Conservation (phyloP, 2,113 vertebrate genomes). For the Neolamprologus longior region DNA sequence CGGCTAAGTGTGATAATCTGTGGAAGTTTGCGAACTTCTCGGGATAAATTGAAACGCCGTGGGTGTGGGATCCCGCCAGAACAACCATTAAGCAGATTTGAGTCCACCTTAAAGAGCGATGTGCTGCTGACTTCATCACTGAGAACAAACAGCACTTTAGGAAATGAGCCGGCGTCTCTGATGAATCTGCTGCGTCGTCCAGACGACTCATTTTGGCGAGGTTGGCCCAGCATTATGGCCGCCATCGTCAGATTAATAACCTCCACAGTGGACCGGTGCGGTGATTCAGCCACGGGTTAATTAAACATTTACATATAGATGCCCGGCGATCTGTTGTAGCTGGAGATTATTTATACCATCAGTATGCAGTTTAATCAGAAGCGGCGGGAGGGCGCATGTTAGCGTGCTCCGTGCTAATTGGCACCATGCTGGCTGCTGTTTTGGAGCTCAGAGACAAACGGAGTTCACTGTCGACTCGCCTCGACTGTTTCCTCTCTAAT, state of each 20-base stretch:
- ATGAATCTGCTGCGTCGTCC: conserved; percentile 52
- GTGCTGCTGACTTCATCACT: background rate
- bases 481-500: conserved; percentile 14
- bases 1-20: background rate
- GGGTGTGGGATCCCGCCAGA: background rate
- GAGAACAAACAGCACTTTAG: conserved; percentile 59
- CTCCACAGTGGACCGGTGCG: conserved; percentile 76
- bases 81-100: background rate
- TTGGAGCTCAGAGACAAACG: conserved; percentile 65
- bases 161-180: conserved; percentile 39
- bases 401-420: conserved; percentile 95
- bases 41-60: background rate
- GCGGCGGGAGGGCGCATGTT: conserved; percentile 82
- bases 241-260: conserved; percentile 78
- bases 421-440: conserved; percentile 92
- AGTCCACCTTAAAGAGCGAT: background rate
- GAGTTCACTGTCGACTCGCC: background rate
- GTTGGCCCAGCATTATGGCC: conserved; percentile 42
- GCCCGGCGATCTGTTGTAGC: conserved; percentile 83
- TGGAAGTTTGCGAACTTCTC: background rate
- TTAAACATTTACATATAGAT: conserved; percentile 99
- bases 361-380: conserved; percentile 90
- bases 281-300: conserved; percentile 92
- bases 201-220: conserved; percentile 13
- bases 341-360: conserved; percentile 75